phyloP scores from a whole-genome alignment of 2,888 invertebrate genomes.

The Sarcophaga carnaria region DNA sequence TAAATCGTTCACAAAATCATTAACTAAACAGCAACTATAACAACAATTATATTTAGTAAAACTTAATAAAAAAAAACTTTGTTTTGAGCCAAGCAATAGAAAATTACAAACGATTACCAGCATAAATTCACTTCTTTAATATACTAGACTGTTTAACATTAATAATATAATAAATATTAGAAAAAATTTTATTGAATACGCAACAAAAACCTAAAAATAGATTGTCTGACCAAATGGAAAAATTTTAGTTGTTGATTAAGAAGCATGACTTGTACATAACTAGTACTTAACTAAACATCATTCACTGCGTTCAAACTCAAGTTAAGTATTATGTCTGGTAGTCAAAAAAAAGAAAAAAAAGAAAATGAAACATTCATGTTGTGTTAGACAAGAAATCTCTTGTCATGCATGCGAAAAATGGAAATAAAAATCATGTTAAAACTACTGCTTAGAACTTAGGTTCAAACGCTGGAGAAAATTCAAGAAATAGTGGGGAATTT shows the following conservation, averaged over 20 bases:
- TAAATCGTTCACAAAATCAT: too few relatives aligned
- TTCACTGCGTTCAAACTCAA: conserved; percentile 6
- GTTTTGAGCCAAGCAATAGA: background rate
- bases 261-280: background rate
- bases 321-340: conserved; percentile 15
- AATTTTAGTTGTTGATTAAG: background rate
- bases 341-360: background rate
- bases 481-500: too few relatives aligned
- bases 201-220: background rate
- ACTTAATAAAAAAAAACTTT: too few relatives aligned
- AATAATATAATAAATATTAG: too few relatives aligned
- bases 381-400: background rate
- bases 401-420: conserved; percentile 16
- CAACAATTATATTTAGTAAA: too few relatives aligned
- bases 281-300: conserved; percentile 1
- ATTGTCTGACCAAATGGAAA: background rate
- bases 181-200: background rate
- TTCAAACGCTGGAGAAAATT: background rate
- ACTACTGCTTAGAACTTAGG: background rate
- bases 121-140: too few relatives aligned
- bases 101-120: too few relatives aligned
- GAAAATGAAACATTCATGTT: background rate
- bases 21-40: too few relatives aligned
- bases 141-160: too few relatives aligned
- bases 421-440: conserved; percentile 26